phyloP scores from a whole-genome alignment of 2,888 invertebrate genomes.

The Drosophila borealis region DNA sequence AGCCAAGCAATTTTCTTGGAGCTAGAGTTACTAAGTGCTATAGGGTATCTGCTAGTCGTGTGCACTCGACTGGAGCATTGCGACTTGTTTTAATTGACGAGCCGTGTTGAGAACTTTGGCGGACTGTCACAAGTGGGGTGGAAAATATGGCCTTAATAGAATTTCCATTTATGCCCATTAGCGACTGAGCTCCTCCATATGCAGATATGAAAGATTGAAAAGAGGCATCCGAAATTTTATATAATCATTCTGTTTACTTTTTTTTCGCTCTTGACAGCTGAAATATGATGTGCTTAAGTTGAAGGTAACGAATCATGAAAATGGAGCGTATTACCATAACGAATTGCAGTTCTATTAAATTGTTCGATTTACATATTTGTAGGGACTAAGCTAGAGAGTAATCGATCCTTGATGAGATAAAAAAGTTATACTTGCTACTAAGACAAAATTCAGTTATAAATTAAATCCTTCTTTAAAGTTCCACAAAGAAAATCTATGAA shows the following conservation, averaged over 20 bases:
- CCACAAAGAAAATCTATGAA: no score
- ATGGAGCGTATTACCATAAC: no score
- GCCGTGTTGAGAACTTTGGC: conserved; percentile 39
- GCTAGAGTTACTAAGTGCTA: no score
- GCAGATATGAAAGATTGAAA: conserved; percentile 4
- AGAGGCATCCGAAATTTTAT: background rate
- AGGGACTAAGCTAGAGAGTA: background rate
- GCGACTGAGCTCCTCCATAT: conserved; percentile 20
- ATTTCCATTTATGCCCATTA: conserved; percentile 77
- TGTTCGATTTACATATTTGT: background rate
- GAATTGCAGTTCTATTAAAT: background rate
- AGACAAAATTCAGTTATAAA: no score
- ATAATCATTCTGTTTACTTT: background rate
- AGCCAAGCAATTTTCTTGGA: no score
- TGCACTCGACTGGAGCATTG: background rate
- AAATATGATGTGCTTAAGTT: conserved; percentile 14
- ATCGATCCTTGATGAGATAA: no score
- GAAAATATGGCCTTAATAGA: conserved; percentile 61
- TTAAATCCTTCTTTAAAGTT: no score
- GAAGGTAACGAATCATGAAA: no score
- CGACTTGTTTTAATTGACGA: conserved; percentile 65
- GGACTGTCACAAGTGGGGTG: conserved; percentile 46
- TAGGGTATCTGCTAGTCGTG: conserved; percentile 4
- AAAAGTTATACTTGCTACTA: no score
- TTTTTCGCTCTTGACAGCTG: conserved; percentile 20